Base-by-base conservation (phyloP, 2,888 invertebrate genomes). In the Cephus pygmeus region DNA sequence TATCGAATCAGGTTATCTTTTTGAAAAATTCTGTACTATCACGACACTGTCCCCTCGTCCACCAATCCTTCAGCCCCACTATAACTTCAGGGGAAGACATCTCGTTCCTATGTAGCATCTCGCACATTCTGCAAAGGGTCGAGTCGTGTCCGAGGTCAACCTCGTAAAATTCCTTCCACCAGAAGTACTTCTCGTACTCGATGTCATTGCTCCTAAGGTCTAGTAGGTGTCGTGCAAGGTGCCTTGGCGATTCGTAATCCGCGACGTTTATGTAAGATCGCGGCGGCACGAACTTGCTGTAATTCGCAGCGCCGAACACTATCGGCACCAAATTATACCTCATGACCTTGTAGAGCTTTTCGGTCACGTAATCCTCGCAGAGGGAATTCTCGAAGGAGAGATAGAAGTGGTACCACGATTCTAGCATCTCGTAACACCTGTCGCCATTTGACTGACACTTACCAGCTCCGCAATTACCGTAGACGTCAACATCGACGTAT, bases 321-420 rank as follows among this genome's bases (percentile, higher is more conserved):
- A 95, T 93, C 0, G 95, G 95, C 4, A 95, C 92, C 15, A 94
- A 92, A 86, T 94, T 92, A 87, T 94, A 92, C 15, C 94, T 92
- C 83, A 92, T 91, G 0, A 90, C 91, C 82, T 91, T 89, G 85
- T 94, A 92, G 82, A 95, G 93, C 82, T 93, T 92, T 86, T 95
- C 95, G 0, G 94, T 94, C n/a, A 95, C 93, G 85, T 95, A 95
- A 87, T 95, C 95, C 69, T 91, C 87, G 80, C 95, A 94, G 79
- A 94, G 91, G 6, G 95, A 95, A 88, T 95, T 95, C 88, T 95
- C 95, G 85, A 95, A 93, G 0, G 93, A 93, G 69, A 95, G 88
- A 84, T 95, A 95, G 87, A 95, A 95, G 87, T 94, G 94, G 88
- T 95, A 95, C 76, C 93, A 92, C 77, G 89, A 90, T 81, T 90